Percentiles rank a stretch among this genome's conserved stretches.
Evolutionary conservation across 1,140 invertebrate species (phyloP).

Genomic region (Saxidomus purpurata): DNA sequence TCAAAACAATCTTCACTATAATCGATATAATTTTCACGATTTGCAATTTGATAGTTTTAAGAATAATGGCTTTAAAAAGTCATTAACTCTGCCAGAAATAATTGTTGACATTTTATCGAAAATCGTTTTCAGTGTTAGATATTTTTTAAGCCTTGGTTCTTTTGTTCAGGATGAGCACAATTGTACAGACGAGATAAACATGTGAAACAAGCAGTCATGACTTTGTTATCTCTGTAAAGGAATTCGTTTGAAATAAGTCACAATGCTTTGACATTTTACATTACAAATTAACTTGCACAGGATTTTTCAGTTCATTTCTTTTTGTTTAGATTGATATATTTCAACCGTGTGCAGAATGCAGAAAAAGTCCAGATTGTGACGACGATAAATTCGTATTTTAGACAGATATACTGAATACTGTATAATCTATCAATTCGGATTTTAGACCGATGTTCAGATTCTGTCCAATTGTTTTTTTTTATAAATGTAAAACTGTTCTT

Average conservation of each 20-base stretch:
- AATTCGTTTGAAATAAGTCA: not conserved
- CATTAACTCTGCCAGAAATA: conserved; percentile 11
- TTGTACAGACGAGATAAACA: not conserved
- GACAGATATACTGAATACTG: too few species aligned
- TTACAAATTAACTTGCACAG: not conserved
- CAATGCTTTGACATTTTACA: not conserved
- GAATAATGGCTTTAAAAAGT: conserved; percentile 22
- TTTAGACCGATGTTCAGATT: too few species aligned
- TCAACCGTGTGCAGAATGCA: too few species aligned
- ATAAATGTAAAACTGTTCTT: too few species aligned
- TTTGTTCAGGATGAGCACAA: not conserved
- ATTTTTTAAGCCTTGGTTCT: not conserved
- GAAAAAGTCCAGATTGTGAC: too few species aligned
- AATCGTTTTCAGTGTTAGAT: not conserved
- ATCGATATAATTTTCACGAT: conserved; percentile 13
- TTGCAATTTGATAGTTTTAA: conserved; percentile 17
- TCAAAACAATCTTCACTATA: not conserved
- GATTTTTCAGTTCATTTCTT: too few species aligned
- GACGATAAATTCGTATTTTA: too few species aligned
- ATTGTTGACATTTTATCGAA: not conserved
- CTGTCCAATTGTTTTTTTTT: too few species aligned
- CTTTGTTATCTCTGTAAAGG: not conserved
- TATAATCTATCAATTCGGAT: too few species aligned
- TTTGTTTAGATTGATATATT: too few species aligned
- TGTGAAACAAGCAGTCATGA: not conserved